Evolutionary conservation across 2,888 invertebrate species (phyloP).

Genomic region (Drosophila helvetica): DNA sequence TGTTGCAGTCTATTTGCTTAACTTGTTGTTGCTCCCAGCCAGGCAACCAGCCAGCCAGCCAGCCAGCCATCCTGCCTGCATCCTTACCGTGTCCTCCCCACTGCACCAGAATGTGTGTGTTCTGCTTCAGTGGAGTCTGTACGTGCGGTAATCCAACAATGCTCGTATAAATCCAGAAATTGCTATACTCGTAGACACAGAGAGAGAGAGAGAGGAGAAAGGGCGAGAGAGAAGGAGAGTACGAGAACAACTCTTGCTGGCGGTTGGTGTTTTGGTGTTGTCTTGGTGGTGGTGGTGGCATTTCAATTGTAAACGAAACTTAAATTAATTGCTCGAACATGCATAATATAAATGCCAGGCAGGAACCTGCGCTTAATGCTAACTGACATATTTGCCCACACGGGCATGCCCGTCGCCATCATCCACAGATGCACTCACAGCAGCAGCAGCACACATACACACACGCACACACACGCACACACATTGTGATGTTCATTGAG

Average conservation of each 20-base stretch:
- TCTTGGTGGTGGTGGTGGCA: slow-evolving; percentile 29
- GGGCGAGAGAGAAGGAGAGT: slow-evolving; percentile 2
- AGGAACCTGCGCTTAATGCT: slow-evolving; percentile 67
- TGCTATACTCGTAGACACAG: slow-evolving; percentile 17
- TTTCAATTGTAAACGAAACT: slow-evolving; percentile 76
- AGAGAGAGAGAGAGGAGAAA: slow-evolving; percentile 2
- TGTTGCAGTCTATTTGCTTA: slow-evolving; percentile 81
- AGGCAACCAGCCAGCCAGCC: slow-evolving; percentile 35
- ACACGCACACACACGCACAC: too few species aligned
- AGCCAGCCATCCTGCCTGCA: slow-evolving; percentile 29
- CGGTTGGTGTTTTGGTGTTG: slow-evolving; percentile 12
- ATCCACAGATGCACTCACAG: slow-evolving; percentile 30
- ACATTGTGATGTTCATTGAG: not conserved
- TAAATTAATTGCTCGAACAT: slow-evolving; percentile 78
- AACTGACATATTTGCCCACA: slow-evolving; percentile 75
- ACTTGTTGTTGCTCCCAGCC: slow-evolving; percentile 66
- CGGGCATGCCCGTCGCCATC: slow-evolving; percentile 27
- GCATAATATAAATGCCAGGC: slow-evolving; percentile 68
- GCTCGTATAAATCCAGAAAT: slow-evolving; percentile 69
- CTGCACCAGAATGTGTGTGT: slow-evolving; percentile 36
- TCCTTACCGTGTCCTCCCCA: slow-evolving; percentile 1
- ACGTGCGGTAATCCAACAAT: slow-evolving; percentile 75
- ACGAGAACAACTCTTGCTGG: not conserved
- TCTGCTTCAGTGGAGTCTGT: slow-evolving; percentile 61
- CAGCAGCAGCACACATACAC: slow-evolving; percentile 21